Percentiles rank a stretch among this genome's conserved stretches.
Conservation (phyloP, 2,113 vertebrate genomes). For the Gopherus evgoodei region DNA sequence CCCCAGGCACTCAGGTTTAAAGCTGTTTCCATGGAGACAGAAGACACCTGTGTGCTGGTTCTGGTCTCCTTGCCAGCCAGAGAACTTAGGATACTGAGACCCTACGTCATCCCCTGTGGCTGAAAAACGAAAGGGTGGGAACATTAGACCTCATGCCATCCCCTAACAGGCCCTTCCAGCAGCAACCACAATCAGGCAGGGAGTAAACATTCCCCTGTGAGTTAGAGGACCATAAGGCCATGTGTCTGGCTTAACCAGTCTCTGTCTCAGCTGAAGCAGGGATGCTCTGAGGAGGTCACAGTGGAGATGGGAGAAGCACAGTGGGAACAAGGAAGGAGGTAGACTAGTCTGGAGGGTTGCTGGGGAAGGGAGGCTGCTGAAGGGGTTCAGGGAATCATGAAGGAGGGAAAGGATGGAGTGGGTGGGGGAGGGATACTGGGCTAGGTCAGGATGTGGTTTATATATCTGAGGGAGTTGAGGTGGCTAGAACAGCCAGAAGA, state of each 20-base stretch:
- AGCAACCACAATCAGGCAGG: not conserved
- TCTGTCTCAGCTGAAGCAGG: not conserved
- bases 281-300: not conserved
- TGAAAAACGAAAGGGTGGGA: not conserved
- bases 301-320: not conserved
- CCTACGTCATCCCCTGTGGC: not conserved
- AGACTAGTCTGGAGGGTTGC: not conserved
- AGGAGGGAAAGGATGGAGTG: not conserved
- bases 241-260: not conserved
- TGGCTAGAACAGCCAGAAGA: not conserved
- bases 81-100: not conserved
- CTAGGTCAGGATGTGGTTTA: not conserved
- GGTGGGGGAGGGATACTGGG: not conserved
- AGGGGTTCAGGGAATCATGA: not conserved
- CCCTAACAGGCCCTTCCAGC: not conserved
- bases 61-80: slow-evolving; percentile 2
- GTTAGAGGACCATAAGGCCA: not conserved
- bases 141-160: not conserved
- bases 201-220: not conserved
- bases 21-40: slow-evolving; percentile 47
- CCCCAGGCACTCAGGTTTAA: slow-evolving; percentile 8
- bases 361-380: not conserved
- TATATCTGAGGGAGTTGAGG: not conserved
- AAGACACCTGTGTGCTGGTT: slow-evolving; percentile 11
- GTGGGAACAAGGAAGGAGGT: not conserved